Conservation (phyloP, 2,797 vertebrate genomes). For the Hypotaenidia okinawae region DNA sequence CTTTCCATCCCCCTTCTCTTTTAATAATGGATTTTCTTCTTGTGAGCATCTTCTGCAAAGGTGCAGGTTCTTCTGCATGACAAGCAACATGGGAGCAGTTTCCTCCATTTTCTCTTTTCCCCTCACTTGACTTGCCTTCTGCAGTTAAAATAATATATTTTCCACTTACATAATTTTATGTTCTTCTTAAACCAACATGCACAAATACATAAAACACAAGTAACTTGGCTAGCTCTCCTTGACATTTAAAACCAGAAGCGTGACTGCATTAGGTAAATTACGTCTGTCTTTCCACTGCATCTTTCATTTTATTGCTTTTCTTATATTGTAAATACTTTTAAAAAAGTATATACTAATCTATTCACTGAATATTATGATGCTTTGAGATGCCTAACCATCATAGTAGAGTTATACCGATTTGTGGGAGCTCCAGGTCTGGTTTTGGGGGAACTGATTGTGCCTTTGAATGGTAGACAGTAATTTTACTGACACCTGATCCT, state of each 20-base stretch:
- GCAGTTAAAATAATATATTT: constrained; percentile 43
- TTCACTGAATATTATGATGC: not conserved
- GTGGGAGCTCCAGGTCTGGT: not conserved
- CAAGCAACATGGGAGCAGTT: not conserved
- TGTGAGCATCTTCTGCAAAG: not conserved
- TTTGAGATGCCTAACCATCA: not conserved
- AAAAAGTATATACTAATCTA: not conserved
- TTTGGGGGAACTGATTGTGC: not conserved
- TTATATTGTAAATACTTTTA: not conserved
- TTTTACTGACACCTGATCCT: not conserved
- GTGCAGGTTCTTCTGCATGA: not conserved
- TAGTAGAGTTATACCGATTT: not conserved
- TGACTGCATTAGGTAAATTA: not conserved
- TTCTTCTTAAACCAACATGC: constrained; percentile 43
- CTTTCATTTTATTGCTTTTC: not conserved
- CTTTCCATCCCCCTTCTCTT: fast-evolving
- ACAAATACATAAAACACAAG: constrained; percentile 30
- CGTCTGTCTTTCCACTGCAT: not conserved
- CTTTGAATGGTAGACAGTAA: not conserved
- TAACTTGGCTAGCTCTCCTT: not conserved
- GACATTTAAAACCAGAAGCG: not conserved
- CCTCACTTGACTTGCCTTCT: constrained; percentile 17
- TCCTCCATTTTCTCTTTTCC: not conserved
- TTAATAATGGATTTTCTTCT: not conserved
- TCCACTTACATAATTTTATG: constrained; percentile 45